phyloP scores from a whole-genome alignment of 2,113 vertebrate species.

The Charadrius vociferus region DNA sequence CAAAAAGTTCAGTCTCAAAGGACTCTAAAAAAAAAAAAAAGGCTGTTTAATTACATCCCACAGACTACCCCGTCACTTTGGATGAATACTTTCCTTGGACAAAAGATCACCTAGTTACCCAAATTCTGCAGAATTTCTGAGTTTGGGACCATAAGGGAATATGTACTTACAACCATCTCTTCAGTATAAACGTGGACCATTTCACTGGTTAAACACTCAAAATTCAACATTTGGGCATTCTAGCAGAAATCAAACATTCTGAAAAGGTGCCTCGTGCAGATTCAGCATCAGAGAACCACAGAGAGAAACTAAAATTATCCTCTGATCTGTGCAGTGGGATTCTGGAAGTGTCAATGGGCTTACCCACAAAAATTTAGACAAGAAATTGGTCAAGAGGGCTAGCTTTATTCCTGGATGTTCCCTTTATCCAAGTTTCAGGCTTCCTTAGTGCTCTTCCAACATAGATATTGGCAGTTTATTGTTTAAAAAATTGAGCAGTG shows the following conservation, averaged over 20 bases:
- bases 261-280: not conserved
- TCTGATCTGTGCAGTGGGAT: not conserved
- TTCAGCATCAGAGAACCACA: not conserved
- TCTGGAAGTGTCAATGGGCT: not conserved
- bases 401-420: not conserved
- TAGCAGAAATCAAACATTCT: not conserved
- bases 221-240: not conserved
- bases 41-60: not conserved
- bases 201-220: not conserved
- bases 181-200: accelerated
- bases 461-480: not conserved
- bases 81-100: not conserved
- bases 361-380: not conserved
- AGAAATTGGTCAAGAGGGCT: not conserved
- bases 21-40: not conserved
- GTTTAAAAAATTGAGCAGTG: not conserved
- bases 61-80: not conserved
- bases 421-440: not conserved
- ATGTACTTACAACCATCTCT: not conserved
- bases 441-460: not conserved
- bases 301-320: not conserved
- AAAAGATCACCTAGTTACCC: not conserved
- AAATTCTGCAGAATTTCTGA: not conserved
- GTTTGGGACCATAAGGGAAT: not conserved
- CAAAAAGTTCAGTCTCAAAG: not conserved